These are phyloP conservation scores for Sakesphorus luctuosus DNA, from an alignment of 2,113 vertebrate genomes.

Conservation along the genomic window DNA sequence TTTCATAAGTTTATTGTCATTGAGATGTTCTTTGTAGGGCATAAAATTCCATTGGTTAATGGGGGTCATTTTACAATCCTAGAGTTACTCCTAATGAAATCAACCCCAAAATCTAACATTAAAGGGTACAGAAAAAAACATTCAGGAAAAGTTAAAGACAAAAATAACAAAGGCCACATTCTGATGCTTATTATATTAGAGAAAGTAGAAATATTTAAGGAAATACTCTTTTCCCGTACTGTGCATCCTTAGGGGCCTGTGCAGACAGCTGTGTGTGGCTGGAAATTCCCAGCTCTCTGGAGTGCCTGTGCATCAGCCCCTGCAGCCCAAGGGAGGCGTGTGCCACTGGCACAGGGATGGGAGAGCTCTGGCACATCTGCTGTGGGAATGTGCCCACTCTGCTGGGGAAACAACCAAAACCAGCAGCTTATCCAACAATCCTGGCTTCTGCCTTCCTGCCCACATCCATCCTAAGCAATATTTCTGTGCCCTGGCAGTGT, in stretches of 20 bases:
- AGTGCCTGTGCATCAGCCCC: not conserved
- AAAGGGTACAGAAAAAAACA: not conserved
- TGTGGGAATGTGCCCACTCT: not conserved
- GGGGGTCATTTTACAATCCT: not conserved
- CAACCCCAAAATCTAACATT: not conserved
- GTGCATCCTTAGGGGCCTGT: not conserved
- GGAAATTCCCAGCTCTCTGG: not conserved
- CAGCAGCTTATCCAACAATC: not conserved
- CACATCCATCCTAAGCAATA: not conserved
- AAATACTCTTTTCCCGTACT: not conserved
- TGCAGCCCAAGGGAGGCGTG: not conserved
- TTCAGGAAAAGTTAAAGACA: not conserved
- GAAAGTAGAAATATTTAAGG: not conserved
- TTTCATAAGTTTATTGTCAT: not conserved
- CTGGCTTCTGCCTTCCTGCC: not conserved
- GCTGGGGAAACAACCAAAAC: not conserved
- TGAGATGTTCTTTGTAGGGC: not conserved
- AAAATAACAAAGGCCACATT: not conserved
- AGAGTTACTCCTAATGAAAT: not conserved
- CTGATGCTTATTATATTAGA: not conserved
- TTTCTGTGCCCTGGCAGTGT: not conserved
- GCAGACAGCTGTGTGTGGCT: not conserved
- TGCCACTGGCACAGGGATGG: not conserved
- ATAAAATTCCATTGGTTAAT: not conserved
- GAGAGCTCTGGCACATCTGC: not conserved